Percentiles rank a stretch among this genome's conserved stretches.
Evolutionary conservation across 2,888 invertebrate species (phyloP).

Genomic region (Mesopsocus fuscifrons): DNA sequence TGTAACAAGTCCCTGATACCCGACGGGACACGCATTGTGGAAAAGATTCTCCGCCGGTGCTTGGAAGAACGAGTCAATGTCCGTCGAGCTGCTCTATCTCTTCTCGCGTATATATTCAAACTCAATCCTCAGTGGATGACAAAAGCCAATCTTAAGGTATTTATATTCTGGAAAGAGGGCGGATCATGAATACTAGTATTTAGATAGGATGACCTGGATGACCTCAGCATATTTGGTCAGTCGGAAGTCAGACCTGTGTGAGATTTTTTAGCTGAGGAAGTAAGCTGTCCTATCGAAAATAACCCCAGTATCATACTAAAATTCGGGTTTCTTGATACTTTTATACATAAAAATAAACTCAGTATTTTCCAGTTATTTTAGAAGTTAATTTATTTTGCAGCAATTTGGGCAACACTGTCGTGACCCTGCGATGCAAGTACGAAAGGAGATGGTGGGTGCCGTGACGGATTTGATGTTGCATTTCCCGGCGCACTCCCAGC

Average conservation of each 20-base stretch:
- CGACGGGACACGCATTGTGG: neutral
- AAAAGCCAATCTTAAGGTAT: conserved; percentile 2
- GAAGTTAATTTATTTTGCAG: too few species aligned
- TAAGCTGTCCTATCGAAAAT: too few species aligned
- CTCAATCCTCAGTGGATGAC: conserved; percentile 5
- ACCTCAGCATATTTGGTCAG: too few species aligned
- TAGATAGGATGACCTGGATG: too few species aligned
- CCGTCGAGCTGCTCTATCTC: neutral
- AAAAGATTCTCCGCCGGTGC: neutral
- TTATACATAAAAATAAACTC: too few species aligned
- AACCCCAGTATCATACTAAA: too few species aligned
- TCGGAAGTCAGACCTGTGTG: too few species aligned
- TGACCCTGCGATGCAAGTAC: neutral
- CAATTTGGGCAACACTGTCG: conserved; percentile 1
- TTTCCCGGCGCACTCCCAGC: neutral
- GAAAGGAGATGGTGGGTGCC: conserved; percentile 8
- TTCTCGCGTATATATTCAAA: conserved; percentile 2
- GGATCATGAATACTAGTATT: too few species aligned
- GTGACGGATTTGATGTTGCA: conserved; percentile 5
- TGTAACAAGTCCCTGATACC: neutral
- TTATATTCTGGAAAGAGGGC: too few species aligned
- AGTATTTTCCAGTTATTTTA: too few species aligned
- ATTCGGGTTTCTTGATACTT: too few species aligned
- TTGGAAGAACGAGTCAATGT: neutral
- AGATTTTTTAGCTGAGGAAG: too few species aligned